Evolutionary conservation across 2,888 invertebrate species (phyloP).

Genomic region (Myathropa florea): DNA sequence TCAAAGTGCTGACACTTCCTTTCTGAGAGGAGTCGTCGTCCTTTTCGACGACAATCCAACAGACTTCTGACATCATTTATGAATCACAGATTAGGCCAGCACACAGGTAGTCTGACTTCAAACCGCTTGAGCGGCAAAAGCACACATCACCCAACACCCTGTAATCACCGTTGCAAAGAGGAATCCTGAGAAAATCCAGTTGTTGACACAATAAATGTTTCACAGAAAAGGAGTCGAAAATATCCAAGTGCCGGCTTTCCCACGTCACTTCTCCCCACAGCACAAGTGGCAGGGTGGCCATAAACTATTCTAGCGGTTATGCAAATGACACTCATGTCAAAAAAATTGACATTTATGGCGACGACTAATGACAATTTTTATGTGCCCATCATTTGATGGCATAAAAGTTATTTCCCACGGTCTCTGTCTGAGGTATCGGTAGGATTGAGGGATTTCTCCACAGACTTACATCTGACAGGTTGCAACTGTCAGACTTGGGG

Average conservation of each 20-base stretch:
- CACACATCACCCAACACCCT: no score
- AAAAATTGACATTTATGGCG: constrained; percentile 43
- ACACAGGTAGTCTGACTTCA: no score
- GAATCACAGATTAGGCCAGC: no score
- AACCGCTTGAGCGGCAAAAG: no score
- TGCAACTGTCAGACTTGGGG: neutral
- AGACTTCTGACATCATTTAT: no score
- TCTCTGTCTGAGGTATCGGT: neutral
- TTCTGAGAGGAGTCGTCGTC: no score
- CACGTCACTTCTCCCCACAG: no score
- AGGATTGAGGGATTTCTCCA: neutral
- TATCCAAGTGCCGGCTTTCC: no score
- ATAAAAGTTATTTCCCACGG: neutral
- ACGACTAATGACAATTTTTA: neutral
- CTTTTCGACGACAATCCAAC: no score
- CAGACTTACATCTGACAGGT: neutral
- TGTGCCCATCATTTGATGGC: neutral
- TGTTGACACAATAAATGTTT: neutral
- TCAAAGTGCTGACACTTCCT: no score
- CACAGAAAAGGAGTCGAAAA: neutral
- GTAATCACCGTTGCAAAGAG: no score
- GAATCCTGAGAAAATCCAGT: neutral
- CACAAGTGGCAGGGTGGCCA: neutral
- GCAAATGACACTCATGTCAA: constrained; percentile 27
- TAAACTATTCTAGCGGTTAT: neutral